Conservation (phyloP, 2,797 vertebrate genomes). For the Clarias pachynema region DNA sequence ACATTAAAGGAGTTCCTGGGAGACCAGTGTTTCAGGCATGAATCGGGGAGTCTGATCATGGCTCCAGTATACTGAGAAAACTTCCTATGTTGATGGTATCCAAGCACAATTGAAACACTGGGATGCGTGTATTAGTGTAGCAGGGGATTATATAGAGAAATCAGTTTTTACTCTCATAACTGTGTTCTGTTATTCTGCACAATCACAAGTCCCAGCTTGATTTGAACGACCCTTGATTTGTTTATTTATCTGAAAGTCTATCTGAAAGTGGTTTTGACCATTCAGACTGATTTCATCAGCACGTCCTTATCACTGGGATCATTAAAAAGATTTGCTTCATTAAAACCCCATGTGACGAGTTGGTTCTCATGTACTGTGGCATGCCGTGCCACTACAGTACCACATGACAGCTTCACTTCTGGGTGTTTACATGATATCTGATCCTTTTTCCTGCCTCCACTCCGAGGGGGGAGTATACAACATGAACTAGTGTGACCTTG, state of each 20-base stretch:
- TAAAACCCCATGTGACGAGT: neutral
- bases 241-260: neutral
- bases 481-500: neutral
- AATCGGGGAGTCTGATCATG: too few species aligned
- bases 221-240: too few species aligned
- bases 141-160: too few species aligned
- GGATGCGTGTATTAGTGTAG: too few species aligned
- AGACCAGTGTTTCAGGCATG: too few species aligned
- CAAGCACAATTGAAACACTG: too few species aligned
- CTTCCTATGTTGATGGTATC: too few species aligned
- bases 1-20: too few species aligned
- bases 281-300: constrained; percentile 27
- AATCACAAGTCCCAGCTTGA: too few species aligned
- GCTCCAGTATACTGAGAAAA: too few species aligned
- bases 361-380: neutral
- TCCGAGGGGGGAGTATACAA: constrained; percentile 10
- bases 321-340: neutral
- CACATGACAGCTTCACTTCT: neutral
- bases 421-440: constrained; percentile 52
- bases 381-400: neutral
- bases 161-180: too few species aligned
- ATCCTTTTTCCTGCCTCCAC: constrained; percentile 19
- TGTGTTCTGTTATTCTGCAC: too few species aligned
- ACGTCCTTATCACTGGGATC: neutral
- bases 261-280: neutral